A percentile compares a stretch with the other conserved stretches of the same genome.
phyloP scores from a whole-genome alignment of 2,888 invertebrate species.

The Lasioglossum pauxillum region DNA sequence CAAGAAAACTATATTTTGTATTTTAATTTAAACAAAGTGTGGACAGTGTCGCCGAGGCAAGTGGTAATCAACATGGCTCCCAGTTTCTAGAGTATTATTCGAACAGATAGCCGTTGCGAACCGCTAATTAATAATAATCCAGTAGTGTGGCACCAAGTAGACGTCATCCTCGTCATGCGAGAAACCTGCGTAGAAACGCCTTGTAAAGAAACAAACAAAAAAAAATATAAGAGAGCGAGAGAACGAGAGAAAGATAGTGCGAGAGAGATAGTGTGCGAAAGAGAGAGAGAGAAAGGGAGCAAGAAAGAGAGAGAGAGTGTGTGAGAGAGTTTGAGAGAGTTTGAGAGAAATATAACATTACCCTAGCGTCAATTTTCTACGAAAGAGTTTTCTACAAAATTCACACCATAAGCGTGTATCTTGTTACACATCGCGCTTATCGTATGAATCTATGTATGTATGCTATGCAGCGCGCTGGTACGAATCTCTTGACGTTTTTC shows the following conservation, averaged over 20 bases:
- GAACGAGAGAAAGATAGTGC: neutral
- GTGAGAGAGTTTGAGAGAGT: neutral
- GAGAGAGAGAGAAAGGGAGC: neutral
- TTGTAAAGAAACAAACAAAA: constrained; percentile 75
- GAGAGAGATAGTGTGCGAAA: constrained; percentile 1
- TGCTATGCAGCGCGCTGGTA: constrained; percentile 68
- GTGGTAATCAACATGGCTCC: neutral
- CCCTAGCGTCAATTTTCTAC: constrained; percentile 84
- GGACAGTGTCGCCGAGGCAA: neutral
- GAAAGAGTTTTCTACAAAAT: constrained; percentile 75
- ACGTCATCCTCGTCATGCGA: constrained; percentile 73
- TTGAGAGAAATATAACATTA: constrained; percentile 70
- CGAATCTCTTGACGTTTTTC: constrained; percentile 69
- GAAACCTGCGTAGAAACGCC: constrained; percentile 79
- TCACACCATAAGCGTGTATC: constrained; percentile 70
- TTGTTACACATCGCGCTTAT: constrained; percentile 66
- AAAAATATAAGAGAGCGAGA: constrained; percentile 17
- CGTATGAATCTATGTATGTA: constrained; percentile 71
- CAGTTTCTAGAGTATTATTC: neutral
- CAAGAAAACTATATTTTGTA: neutral
- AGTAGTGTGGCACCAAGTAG: constrained; percentile 72
- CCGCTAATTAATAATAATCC: neutral
- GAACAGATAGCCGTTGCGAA: neutral
- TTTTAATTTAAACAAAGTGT: neutral
- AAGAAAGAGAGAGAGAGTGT: neutral